phyloP scores from a whole-genome alignment of 2,113 vertebrate species.

The Cervus canadensis region DNA sequence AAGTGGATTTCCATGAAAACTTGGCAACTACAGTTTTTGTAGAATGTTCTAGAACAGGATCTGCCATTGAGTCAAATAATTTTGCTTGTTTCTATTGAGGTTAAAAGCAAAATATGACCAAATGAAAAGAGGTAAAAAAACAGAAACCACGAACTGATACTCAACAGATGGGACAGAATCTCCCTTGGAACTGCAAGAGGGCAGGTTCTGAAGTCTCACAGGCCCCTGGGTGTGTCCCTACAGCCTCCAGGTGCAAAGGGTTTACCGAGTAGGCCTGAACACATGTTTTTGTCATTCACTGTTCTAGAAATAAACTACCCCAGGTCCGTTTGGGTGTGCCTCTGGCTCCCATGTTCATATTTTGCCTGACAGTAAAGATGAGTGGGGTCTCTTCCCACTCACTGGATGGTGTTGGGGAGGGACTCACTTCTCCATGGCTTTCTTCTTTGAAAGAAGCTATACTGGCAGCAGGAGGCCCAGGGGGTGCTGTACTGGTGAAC shows the following conservation, averaged over 20 bases:
- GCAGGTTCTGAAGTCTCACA: neutral
- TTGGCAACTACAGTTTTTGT: neutral
- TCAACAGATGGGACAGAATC: neutral
- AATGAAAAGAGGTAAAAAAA: neutral
- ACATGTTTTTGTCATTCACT: neutral
- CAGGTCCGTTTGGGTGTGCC: neutral
- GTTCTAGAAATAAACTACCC: neutral
- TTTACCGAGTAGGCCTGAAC: neutral
- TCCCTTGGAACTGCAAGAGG: neutral
- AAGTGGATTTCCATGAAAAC: neutral
- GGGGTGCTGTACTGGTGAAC: neutral
- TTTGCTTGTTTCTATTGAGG: neutral
- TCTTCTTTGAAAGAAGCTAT: conserved; percentile 34
- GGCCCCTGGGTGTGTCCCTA: neutral
- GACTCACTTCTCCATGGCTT: neutral
- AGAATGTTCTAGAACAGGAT: neutral
- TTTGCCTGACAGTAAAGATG: neutral
- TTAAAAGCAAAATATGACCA: conserved; percentile 7
- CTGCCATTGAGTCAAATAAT: neutral
- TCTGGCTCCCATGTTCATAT: neutral
- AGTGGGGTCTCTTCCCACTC: neutral
- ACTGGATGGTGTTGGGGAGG: neutral
- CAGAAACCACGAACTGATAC: neutral
- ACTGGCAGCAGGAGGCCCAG: neutral
- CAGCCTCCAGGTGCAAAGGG: neutral